Evolutionary conservation across 2,888 invertebrate species (phyloP).

Genomic region (Danaus chrysippus): DNA sequence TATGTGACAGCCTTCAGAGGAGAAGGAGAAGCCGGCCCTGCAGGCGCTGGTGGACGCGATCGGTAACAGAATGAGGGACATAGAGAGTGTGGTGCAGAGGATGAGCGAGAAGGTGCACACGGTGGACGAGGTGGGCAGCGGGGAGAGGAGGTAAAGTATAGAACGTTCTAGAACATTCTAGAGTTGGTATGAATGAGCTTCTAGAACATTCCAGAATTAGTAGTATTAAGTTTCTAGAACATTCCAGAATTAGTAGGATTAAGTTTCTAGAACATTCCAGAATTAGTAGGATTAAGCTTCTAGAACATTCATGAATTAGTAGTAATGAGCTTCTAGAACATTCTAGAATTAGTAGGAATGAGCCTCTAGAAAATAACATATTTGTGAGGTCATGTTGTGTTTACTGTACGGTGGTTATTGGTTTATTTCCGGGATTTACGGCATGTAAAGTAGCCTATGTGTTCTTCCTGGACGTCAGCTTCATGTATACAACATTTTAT

Average conservation of each 20-base stretch:
- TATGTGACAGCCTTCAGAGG: conserved; percentile 34
- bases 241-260: neutral
- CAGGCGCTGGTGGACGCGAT: conserved; percentile 68
- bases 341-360: neutral
- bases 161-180: neutral
- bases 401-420: too few species aligned
- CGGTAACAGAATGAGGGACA: conserved; percentile 65
- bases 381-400: too few species aligned
- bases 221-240: too few species aligned
- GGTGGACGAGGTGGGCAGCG: conserved; percentile 33
- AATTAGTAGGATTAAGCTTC: neutral
- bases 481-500: too few species aligned
- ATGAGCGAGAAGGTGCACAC: conserved; percentile 66
- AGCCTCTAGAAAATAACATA: too few species aligned
- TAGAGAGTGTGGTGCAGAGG: conserved; percentile 59
- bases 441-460: too few species aligned
- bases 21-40: conserved; percentile 45
- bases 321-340: neutral
- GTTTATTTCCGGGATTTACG: too few species aligned
- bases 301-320: neutral
- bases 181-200: neutral
- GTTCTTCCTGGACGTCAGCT: too few species aligned
- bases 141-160: conserved; percentile 46
- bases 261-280: neutral
- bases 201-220: too few species aligned